Conservation (phyloP, 2,888 invertebrate genomes). For the Charanyca ferruginea region DNA sequence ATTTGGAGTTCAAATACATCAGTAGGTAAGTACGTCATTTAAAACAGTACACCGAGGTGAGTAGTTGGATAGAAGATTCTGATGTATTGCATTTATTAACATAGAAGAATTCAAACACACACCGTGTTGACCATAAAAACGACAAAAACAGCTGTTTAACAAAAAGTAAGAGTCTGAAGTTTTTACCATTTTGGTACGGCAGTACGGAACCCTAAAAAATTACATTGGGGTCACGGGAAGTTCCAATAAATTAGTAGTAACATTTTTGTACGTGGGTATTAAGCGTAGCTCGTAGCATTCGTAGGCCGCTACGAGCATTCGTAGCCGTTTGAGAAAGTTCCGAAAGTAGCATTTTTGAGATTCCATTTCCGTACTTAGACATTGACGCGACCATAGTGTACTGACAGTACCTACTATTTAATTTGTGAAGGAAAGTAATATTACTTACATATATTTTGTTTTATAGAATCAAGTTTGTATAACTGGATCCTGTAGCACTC, state of each 20-base stretch:
- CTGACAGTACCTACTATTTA: not conserved
- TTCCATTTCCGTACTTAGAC: not conserved
- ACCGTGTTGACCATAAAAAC: not conserved
- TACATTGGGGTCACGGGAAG: not conserved
- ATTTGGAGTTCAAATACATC: conserved; percentile 44
- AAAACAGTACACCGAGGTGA: too few relatives aligned
- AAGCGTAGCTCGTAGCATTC: conserved; percentile 27
- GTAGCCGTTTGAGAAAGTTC: conserved; percentile 32
- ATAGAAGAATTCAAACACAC: not conserved
- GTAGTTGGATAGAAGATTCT: conserved; percentile 16
- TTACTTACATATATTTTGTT: not conserved
- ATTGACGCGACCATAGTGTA: too few relatives aligned
- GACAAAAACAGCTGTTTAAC: not conserved
- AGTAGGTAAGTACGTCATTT: not conserved
- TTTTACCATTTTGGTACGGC: not conserved
- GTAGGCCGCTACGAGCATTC: conserved; percentile 33
- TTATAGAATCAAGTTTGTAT: not conserved
- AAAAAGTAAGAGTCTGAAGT: too few relatives aligned
- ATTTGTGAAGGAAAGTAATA: not conserved
- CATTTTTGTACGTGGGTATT: not conserved
- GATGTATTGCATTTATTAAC: too few relatives aligned
- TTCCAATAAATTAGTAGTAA: not conserved
- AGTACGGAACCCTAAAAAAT: too few relatives aligned
- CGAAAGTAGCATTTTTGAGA: not conserved
- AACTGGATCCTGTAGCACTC: conserved; percentile 33